These are phyloP conservation scores for Pogonocichla stellata DNA, from an alignment of 2,113 vertebrate genomes.

Conservation along the genomic window DNA sequence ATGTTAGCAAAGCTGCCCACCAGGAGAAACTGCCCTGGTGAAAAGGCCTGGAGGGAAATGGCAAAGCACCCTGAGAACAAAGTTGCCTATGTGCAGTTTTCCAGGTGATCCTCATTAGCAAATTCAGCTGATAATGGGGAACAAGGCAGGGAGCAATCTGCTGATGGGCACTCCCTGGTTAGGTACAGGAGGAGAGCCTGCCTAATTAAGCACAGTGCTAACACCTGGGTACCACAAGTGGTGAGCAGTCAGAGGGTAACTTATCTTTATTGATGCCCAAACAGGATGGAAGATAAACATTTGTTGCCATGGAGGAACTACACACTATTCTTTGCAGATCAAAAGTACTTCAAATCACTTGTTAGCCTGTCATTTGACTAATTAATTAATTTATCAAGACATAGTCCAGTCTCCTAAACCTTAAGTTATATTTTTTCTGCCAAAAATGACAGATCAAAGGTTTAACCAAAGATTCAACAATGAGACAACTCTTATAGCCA, in stretches of 20 bases:
- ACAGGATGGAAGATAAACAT: neutral
- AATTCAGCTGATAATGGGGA: neutral
- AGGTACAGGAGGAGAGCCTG: neutral
- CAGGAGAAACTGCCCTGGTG: accelerated
- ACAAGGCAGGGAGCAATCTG: neutral
- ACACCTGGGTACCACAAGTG: neutral
- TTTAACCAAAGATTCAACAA: neutral
- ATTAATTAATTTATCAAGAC: neutral
- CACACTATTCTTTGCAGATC: accelerated
- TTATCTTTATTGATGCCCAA: neutral
- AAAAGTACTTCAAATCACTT: neutral
- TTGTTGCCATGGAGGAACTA: neutral
- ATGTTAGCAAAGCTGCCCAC: accelerated
- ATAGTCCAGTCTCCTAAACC: neutral
- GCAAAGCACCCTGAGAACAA: accelerated
- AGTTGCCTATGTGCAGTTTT: accelerated
- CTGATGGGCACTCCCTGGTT: neutral
- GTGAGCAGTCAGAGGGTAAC: neutral
- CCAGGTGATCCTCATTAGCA: neutral
- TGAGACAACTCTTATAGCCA: neutral
- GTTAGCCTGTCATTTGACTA: neutral
- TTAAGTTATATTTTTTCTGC: neutral
- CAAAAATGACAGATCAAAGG: neutral
- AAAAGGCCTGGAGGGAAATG: accelerated
- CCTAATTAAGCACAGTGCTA: too few species aligned